Conservation (phyloP, 2,113 vertebrate species). For the Oophaga pumilio region DNA sequence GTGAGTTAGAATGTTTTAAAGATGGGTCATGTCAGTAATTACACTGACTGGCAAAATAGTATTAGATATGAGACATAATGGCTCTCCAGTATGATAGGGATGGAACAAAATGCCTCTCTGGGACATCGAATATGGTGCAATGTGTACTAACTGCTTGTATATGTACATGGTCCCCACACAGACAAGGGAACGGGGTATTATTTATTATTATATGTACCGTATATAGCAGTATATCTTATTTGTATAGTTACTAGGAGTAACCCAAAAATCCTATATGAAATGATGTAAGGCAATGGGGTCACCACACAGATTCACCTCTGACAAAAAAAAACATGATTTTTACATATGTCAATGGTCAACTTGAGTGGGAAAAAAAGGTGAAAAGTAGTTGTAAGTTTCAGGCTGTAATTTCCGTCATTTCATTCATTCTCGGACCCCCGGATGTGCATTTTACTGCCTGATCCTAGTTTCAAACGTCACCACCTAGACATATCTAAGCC, state of each 20-base stretch:
- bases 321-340: no score
- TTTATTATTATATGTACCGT: not conserved
- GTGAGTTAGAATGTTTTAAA: not conserved
- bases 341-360: no score
- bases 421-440: no score
- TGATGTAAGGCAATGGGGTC: not conserved
- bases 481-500: no score
- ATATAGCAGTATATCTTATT: not conserved
- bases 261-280: not conserved
- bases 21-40: conserved; percentile 2
- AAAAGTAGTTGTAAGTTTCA: no score
- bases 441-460: no score
- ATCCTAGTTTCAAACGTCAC: no score
- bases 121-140: not conserved
- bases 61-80: no score
- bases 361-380: no score
- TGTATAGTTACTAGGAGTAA: not conserved
- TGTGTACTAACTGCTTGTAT: not conserved
- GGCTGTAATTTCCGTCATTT: no score
- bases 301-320: not conserved
- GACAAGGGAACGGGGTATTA: not conserved
- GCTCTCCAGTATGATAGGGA: no score
- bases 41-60: not conserved
- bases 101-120: not conserved
- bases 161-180: not conserved